Evolutionary conservation across 2,797 vertebrate species (phyloP).

Genomic region (Apogon talboti): DNA sequence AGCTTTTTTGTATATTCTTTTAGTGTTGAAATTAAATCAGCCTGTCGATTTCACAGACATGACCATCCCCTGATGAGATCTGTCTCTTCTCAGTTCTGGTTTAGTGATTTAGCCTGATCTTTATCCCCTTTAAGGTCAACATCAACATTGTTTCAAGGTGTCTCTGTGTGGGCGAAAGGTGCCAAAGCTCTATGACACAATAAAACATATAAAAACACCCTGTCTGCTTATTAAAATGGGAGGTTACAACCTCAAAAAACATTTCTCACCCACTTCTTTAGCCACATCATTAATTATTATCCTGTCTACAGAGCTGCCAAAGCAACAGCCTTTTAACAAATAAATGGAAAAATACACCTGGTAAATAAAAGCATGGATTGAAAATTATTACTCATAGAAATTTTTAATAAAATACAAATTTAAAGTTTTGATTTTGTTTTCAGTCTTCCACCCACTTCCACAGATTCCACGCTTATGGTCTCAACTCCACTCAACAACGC

Average conservation of each 20-base stretch:
- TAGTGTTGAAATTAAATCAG: constrained; percentile 1
- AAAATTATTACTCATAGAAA: not conserved
- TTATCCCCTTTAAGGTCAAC: constrained; percentile 60
- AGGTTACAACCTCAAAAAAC: constrained; percentile 55
- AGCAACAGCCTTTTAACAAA: constrained; percentile 35
- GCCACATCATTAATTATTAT: constrained; percentile 55
- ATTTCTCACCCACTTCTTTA: constrained; percentile 29
- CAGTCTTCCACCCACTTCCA: constrained; percentile 55
- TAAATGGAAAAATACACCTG: constrained; percentile 11
- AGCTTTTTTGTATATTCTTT: not conserved
- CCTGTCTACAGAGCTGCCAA: constrained; percentile 34
- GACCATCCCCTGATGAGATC: constrained; percentile 8
- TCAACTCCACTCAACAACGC: constrained; percentile 63
- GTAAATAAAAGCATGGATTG: constrained; percentile 25
- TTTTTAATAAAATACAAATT: no score
- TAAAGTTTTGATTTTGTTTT: constrained; percentile 39
- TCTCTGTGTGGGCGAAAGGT: constrained; percentile 36
- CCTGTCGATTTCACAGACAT: constrained; percentile 13
- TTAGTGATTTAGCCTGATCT: constrained; percentile 61
- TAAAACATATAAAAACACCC: constrained; percentile 51
- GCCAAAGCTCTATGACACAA: constrained; percentile 40
- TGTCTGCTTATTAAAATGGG: constrained; percentile 45
- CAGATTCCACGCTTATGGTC: constrained; percentile 60
- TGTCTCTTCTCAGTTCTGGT: constrained; percentile 33
- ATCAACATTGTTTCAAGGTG: constrained; percentile 61